Conservation (phyloP, 2,113 vertebrate species). For the Pseudonaja textilis region DNA sequence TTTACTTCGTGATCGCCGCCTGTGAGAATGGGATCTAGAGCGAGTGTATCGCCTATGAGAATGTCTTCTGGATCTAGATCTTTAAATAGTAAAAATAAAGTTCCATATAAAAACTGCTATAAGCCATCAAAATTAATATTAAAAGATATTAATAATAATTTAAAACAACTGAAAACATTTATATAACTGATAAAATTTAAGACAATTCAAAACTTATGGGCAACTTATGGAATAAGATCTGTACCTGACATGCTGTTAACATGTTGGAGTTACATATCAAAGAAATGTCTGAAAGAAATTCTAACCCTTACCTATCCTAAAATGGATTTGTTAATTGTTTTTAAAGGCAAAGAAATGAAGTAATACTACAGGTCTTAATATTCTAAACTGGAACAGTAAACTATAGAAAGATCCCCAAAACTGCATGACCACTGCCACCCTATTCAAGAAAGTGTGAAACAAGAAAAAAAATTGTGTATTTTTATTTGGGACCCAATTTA, state of each 20-base stretch:
- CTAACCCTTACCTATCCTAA: not conserved
- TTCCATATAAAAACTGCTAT: not conserved
- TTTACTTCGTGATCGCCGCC: constrained; percentile 84
- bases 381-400: not conserved
- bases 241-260: not conserved
- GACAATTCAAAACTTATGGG: not conserved
- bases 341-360: not conserved
- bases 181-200: not conserved
- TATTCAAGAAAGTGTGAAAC: not conserved
- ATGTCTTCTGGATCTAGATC: constrained; percentile 84
- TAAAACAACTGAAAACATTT: not conserved
- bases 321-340: not conserved
- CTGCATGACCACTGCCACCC: not conserved
- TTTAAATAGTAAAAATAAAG: constrained; percentile 51
- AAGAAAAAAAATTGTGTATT: not conserved
- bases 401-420: not conserved
- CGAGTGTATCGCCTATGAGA: constrained; percentile 84
- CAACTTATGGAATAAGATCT: not conserved
- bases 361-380: not conserved
- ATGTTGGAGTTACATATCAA: not conserved
- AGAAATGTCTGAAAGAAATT: not conserved
- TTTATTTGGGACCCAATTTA: not conserved
- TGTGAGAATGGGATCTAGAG: constrained; percentile 82
- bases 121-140: not conserved
- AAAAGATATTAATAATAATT: not conserved